Evolutionary conservation across 2,113 vertebrate species (phyloP).

Genomic region (Callipepla squamata): DNA sequence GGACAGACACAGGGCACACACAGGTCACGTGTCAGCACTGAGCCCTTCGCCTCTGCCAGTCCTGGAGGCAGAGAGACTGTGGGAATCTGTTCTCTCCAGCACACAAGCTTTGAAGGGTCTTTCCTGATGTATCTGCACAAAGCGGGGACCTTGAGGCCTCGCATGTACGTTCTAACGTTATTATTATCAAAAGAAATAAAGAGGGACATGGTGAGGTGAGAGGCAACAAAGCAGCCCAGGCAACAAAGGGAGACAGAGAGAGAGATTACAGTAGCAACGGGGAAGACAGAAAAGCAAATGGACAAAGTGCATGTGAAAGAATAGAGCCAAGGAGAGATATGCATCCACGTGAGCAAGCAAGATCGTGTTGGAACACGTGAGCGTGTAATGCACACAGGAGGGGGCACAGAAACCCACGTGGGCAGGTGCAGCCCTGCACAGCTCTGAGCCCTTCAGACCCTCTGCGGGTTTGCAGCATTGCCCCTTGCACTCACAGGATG

Average conservation of each 20-base stretch:
- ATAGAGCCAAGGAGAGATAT: not conserved
- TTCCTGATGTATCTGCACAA: conserved; percentile 30
- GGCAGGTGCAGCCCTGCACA: not conserved
- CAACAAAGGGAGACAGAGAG: conserved; percentile 27
- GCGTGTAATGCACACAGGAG: not conserved
- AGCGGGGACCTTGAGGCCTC: conserved; percentile 39
- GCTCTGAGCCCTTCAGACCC: not conserved
- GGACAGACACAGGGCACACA: not conserved
- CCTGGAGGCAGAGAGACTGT: not conserved
- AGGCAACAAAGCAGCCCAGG: conserved; percentile 30
- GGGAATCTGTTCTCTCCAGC: not conserved
- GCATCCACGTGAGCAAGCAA: not conserved
- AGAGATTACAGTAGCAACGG: conserved; percentile 15
- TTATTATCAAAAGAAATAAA: conserved; percentile 55
- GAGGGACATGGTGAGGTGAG: not conserved
- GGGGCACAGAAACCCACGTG: not conserved
- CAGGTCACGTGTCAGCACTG: not conserved
- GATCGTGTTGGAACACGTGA: not conserved
- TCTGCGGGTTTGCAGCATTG: not conserved
- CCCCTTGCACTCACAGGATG: rapidly evolving
- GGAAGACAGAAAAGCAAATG: conserved; percentile 22
- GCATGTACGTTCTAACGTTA: not conserved
- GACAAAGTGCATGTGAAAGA: conserved; percentile 26
- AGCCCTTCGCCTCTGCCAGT: not conserved
- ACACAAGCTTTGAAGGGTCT: conserved; percentile 31